Evolutionary conservation across 2,888 invertebrate species (phyloP).

Genomic region (Lobophora halterata): DNA sequence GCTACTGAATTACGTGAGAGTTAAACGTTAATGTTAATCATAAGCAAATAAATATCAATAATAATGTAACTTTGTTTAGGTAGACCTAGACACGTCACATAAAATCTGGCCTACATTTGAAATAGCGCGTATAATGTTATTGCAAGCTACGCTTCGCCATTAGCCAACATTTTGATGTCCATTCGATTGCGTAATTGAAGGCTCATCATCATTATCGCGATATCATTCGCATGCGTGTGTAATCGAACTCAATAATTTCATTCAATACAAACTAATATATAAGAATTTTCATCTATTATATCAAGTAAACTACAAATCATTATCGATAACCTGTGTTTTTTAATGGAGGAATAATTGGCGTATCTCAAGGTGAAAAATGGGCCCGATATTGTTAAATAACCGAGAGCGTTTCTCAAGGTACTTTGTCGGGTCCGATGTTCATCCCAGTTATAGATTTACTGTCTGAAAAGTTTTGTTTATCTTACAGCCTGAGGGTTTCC

Average conservation of each 20-base stretch:
- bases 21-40: no score
- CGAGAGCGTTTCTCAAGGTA: slow-evolving; percentile 6
- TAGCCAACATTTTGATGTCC: slow-evolving; percentile 44
- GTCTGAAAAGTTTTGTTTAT: slow-evolving; percentile 9
- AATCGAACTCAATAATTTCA: slow-evolving; percentile 19
- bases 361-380: slow-evolving; percentile 6
- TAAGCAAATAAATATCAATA: no score
- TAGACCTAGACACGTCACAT: slow-evolving; percentile 25
- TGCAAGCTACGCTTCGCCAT: slow-evolving; percentile 35
- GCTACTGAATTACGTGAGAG: no score
- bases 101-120: slow-evolving; percentile 41
- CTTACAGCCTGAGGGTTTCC: slow-evolving; percentile 13
- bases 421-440: slow-evolving; percentile 13
- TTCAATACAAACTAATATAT: slow-evolving; percentile 4
- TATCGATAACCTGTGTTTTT: no score
- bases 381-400: slow-evolving; percentile 1
- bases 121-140: slow-evolving; percentile 49
- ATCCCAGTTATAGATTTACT: slow-evolving; percentile 13
- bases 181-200: slow-evolving; percentile 44
- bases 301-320: no score
- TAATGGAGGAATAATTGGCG: no score
- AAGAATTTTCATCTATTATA: no score
- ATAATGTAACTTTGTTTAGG: slow-evolving; percentile 21
- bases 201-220: slow-evolving; percentile 36
- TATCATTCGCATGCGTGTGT: slow-evolving; percentile 29